Percentiles rank a stretch among this genome's conserved stretches.
Conservation (phyloP, 2,888 invertebrate species). For the Steinernema scapterisci region DNA sequence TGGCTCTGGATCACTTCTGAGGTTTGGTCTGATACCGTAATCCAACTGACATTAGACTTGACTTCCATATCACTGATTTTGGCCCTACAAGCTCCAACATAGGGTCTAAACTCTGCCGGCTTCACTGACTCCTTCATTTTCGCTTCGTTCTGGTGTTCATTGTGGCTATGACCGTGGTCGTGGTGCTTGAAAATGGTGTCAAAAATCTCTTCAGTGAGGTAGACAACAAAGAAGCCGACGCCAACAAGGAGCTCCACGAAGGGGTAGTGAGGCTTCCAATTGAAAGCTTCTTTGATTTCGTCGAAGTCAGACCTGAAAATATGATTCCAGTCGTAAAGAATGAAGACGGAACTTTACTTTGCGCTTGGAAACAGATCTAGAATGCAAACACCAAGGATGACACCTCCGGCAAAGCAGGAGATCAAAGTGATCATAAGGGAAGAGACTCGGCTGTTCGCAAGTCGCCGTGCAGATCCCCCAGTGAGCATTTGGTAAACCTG, state of each 20-base stretch:
- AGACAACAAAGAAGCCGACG: slow-evolving; percentile 60
- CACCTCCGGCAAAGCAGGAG: slow-evolving; percentile 59
- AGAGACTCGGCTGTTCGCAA: slow-evolving; percentile 32
- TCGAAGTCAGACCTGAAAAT: slow-evolving; percentile 38
- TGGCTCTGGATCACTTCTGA: slow-evolving; percentile 15
- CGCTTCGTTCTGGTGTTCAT: neutral
- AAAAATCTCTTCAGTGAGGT: slow-evolving; percentile 56
- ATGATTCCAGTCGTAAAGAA: neutral
- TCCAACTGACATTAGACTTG: slow-evolving; percentile 13
- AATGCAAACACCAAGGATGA: slow-evolving; percentile 50
- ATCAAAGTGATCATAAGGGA: slow-evolving; percentile 51
- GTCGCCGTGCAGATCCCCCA: slow-evolving; percentile 20
- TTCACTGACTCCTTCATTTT: slow-evolving; percentile 3
- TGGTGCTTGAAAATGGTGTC: slow-evolving; percentile 43
- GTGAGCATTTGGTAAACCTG: slow-evolving; percentile 35
- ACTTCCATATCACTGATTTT: slow-evolving; percentile 1
- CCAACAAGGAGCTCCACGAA: slow-evolving; percentile 40
- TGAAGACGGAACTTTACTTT: slow-evolving; percentile 12
- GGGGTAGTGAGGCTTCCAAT: slow-evolving; percentile 39
- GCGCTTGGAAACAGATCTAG: slow-evolving; percentile 42
- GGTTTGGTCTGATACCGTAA: slow-evolving; percentile 22
- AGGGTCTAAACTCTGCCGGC: neutral
- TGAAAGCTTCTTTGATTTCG: slow-evolving; percentile 20
- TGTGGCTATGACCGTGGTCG: neutral
- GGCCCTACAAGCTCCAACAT: neutral